Evolutionary conservation across 2,888 invertebrate species (phyloP).

Genomic region (Serrognathus titanus): DNA sequence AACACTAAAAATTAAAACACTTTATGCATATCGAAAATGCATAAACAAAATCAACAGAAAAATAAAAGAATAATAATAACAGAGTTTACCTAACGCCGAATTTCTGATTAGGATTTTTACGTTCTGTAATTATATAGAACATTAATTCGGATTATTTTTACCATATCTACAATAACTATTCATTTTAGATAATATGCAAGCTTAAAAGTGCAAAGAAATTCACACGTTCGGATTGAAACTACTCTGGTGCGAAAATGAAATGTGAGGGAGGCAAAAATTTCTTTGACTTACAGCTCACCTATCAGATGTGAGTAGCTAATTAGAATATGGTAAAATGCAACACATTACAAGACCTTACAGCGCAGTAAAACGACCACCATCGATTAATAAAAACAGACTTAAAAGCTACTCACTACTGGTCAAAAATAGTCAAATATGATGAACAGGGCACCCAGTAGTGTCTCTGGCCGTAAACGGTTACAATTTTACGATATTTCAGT

Average conservation of each 20-base stretch:
- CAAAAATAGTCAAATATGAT: conserved; percentile 45
- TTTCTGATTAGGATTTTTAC: conserved; percentile 14
- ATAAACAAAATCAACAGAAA: conserved; percentile 14
- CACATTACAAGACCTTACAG: conserved; percentile 12
- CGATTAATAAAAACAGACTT: conserved; percentile 33
- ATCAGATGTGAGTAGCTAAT: too few relatives aligned
- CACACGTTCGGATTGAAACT: too few relatives aligned
- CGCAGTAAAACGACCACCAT: conserved; percentile 9
- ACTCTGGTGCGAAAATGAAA: too few relatives aligned
- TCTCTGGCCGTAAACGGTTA: conserved; percentile 47
- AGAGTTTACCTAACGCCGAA: conserved; percentile 26
- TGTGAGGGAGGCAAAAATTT: too few relatives aligned
- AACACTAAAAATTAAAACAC: conserved; percentile 48
- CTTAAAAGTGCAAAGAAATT: too few relatives aligned
- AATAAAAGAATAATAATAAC: conserved; percentile 3
- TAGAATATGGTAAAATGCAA: conserved; percentile 7
- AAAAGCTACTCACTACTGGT: conserved; percentile 51
- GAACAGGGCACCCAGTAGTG: conserved; percentile 48
- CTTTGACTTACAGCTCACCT: too few relatives aligned
- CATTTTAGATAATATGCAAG: neutral
- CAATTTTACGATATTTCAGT: conserved; percentile 38
- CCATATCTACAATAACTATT: conserved; percentile 18
- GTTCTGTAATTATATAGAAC: conserved; percentile 29
- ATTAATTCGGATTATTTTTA: conserved; percentile 24
- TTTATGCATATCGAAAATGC: conserved; percentile 27